Evolutionary conservation across 2,797 vertebrate genomes (phyloP).

Genomic region (Squalus acanthias): DNA sequence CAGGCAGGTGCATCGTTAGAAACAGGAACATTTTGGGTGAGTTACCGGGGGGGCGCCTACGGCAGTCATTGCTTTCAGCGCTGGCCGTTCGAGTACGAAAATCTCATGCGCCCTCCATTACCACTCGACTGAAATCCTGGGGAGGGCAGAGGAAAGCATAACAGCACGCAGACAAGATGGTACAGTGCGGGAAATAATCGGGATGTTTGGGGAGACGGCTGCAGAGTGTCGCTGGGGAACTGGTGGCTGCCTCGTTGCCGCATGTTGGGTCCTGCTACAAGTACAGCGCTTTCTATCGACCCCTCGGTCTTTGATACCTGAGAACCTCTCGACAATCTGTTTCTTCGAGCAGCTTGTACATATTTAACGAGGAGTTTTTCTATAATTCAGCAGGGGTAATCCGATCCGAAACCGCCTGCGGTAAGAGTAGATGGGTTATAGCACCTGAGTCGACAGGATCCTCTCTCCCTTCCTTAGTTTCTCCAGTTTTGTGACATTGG

Average conservation of each 20-base stretch:
- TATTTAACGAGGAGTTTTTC: slow-evolving; percentile 9
- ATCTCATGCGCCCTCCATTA: too few relatives aligned
- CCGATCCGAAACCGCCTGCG: not conserved
- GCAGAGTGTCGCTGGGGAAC: too few relatives aligned
- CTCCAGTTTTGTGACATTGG: not conserved
- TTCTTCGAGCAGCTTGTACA: not conserved
- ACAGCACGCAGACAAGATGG: not conserved
- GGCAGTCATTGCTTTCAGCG: not conserved
- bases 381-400: slow-evolving; percentile 22
- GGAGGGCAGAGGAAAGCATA: not conserved
- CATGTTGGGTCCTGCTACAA: not conserved
- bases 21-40: not conserved
- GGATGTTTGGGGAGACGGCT: not conserved
- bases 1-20: not conserved
- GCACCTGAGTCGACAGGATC: not conserved
- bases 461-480: not conserved
- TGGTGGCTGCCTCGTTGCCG: not conserved
- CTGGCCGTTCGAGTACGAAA: not conserved
- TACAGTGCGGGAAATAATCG: too few relatives aligned
- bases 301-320: not conserved
- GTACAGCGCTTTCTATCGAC: not conserved
- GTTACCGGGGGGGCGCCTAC: too few relatives aligned
- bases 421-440: not conserved
- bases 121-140: not conserved
- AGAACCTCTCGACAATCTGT: not conserved